Base-by-base conservation (phyloP, 2,113 vertebrate genomes). In the Podarcis cretensis region DNA sequence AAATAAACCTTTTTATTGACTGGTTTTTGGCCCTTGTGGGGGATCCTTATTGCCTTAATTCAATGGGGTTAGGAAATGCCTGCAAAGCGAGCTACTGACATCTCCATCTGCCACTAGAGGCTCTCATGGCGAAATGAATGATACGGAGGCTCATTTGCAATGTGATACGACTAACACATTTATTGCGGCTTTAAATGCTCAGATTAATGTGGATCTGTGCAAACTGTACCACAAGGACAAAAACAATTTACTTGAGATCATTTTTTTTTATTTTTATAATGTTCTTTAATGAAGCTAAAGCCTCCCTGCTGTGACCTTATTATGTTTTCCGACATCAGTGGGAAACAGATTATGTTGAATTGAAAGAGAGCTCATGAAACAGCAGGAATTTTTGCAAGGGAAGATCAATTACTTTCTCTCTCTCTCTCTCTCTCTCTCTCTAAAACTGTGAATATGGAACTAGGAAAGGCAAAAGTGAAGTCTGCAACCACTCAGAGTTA, bases 241-340 rank as follows among this genome's bases (percentile, higher is more conserved):
- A 97, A 96, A 89, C 94, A 96, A 96, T 97, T 97, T 96, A 90
- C 93, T 85, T 92, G 90, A 87, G 27, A 96, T 96, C 86, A 94
- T 96, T 95, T 97, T 96, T 95, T 93, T 96, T 96, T 94, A n/a
- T 54, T 80, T 93, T 95, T 95, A 96, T 96, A 96, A 96, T 96
- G 92, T 96, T 93, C 92, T 96, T 95, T 97, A 96, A 97, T 97
- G 95, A 97, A 96, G 95, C 94, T 95, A 92, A 95, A 95, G 85
- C 88, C 92, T 97, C 88, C 97, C 96, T 95, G 95, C 95, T 97
- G 96, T 96, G 96, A 95, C 94, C 95, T 97, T 96, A 96, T 97
- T 96, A 96, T 96, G 89, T 96, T 96, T 97, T 96, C 93, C 87
- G 96, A 87, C 95, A 96, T 96, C 95, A 94, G 65, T 94, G 86